phyloP scores from a whole-genome alignment of 2,113 vertebrate genomes.

The Nothobranchius kuhntae region DNA sequence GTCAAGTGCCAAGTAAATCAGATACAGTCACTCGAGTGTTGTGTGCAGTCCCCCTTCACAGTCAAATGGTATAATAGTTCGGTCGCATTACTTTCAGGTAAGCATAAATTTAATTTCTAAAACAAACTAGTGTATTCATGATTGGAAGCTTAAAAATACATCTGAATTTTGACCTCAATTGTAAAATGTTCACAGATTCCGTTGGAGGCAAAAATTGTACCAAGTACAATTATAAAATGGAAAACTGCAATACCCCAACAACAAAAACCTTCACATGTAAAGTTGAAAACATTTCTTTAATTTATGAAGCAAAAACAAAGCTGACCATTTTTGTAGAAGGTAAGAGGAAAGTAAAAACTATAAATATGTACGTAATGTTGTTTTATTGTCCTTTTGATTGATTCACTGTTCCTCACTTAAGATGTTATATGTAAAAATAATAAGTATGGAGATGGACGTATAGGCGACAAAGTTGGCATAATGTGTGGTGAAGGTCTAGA shows the following conservation, averaged over 20 bases:
- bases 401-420: constrained; percentile 8
- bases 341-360: constrained; percentile 21
- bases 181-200: constrained; percentile 21
- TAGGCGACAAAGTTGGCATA: neutral
- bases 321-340: constrained; percentile 15
- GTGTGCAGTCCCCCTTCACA: constrained; percentile 42
- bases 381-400: neutral
- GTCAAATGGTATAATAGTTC: constrained; percentile 18
- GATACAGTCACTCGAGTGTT: constrained; percentile 19
- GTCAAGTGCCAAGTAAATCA: neutral
- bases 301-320: neutral
- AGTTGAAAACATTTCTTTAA: neutral
- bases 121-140: neutral
- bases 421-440: rapidly evolving
- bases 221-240: rapidly evolving
- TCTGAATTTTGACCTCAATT: constrained; percentile 4
- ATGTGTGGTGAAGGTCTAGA: constrained; percentile 31
- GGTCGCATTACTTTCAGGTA: neutral
- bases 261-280: constrained; percentile 1
- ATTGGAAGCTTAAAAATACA: neutral
- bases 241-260: neutral
- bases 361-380: neutral
- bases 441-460: constrained; percentile 42
- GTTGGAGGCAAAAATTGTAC: constrained; percentile 9
- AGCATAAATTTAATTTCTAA: neutral